Base-by-base conservation (phyloP, 2,113 vertebrate genomes). In the Anhinga anhinga region DNA sequence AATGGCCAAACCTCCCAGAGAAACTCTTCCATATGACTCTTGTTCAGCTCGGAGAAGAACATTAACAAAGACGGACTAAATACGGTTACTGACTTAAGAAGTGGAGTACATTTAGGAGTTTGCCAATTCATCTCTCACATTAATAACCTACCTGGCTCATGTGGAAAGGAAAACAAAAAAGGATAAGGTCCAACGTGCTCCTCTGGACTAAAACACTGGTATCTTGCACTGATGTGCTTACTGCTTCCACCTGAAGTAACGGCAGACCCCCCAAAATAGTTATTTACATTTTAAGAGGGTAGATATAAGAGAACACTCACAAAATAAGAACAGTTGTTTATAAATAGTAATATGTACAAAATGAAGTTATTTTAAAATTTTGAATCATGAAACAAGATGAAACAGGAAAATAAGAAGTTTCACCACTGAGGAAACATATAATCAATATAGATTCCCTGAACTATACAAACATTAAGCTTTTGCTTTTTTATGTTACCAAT, bases 91-190 rank as follows among this genome's bases (percentile, higher is more conserved):
- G 27, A 59, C 15, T 49, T 30, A 53, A 50, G 47, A 85, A 73
- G 9, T 10, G 12, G 9, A 50, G 9, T 49, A 78, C 3, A 58
- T 52, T 69, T 12, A 93, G 61, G 17, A 77, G 53, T 59, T 15
- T 96, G 36, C 27, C 9, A 66, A 23, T 61, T 71, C 8, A 53
- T 47, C 49, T 56, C 32, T 61, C 17, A 45, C 26, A 42, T 89
- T 91, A 82, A 83, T 40, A 71, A 94, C 95, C 95, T 97, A 99
- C 99, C 99, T 99, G 99, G 97, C 99, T 99, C 99, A 99, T 99
- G 95, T 99, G 99, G 96, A 99, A 99, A 59, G 99, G 99, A 97
- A 99, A 99, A 97, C 99, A 99, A 98, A 99, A 99, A 77, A 99
- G 99, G 86, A 99, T 99, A 87, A 99, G 99, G 96, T 99, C 99